phyloP scores from a whole-genome alignment of 2,888 invertebrate species.

The Sarcophaga variegata region DNA sequence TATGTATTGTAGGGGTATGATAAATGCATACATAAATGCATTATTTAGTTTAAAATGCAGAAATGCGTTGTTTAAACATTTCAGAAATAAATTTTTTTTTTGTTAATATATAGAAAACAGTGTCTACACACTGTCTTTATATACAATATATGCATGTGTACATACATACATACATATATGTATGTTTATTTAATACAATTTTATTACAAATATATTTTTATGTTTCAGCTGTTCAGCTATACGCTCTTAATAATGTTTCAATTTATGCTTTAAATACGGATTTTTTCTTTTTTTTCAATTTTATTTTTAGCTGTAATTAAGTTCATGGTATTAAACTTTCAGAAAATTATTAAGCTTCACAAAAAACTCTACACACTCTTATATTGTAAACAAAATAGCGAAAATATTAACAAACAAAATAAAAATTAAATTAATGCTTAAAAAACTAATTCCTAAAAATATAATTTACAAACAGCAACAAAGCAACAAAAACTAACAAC shows the following conservation, averaged over 20 bases:
- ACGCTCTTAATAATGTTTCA: background rate
- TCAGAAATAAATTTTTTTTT: conserved; percentile 42
- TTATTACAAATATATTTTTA: too few relatives aligned
- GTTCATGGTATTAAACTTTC: conserved; percentile 59
- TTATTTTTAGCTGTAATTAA: conserved; percentile 43
- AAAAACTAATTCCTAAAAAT: too few relatives aligned
- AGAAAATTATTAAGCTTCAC: conserved; percentile 27
- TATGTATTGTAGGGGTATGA: too few relatives aligned
- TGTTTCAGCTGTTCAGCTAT: background rate
- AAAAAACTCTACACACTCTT: conserved; percentile 1
- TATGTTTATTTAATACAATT: too few relatives aligned
- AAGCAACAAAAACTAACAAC: too few relatives aligned
- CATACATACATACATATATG: too few relatives aligned
- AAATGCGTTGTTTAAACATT: conserved; percentile 53
- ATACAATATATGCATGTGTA: too few relatives aligned
- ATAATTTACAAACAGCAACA: too few relatives aligned
- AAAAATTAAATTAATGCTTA: too few relatives aligned
- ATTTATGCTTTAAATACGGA: conserved; percentile 1
- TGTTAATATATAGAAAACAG: conserved; percentile 3
- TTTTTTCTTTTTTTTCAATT: background rate
- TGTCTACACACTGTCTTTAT: too few relatives aligned
- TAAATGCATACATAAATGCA: conserved; percentile 1
- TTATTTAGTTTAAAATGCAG: conserved; percentile 32
- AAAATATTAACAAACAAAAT: too few relatives aligned
- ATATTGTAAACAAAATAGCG: too few relatives aligned